Evolutionary conservation across 92 coral and sea anemone genomes (phyloP), one percentile per base, ranked within the genome.

Genomic region (Phymanthus crucifer): DNA sequence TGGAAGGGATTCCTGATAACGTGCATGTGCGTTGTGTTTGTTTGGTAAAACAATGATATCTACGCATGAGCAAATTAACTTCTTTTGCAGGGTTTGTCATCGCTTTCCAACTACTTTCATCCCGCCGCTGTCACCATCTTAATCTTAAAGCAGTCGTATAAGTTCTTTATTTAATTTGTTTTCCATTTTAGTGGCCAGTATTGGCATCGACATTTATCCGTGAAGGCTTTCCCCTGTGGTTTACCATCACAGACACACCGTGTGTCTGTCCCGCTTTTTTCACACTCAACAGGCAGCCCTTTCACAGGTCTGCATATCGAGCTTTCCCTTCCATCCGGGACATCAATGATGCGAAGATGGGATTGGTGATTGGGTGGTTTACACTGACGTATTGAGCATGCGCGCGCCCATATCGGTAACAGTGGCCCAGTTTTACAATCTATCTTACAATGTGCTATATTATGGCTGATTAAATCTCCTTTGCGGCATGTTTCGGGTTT

Each of bases 161-260:
- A 43, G 48, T 10, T 8, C 1, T 27, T 26, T 46, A 75, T 76
- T 58, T 83, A 74, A 10, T 40, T 47, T 38, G 89, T 38, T 24
- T 70, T 88, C 97, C 97, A 92, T 21, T 78, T 90, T 46, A 81
- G 66, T 0, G 98, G 99, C 99, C 99, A 96, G 81, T 86, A 96
- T 86, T 93, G 98, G 45, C 99, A 96, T 66, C 98, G 92, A 81
- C 99, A 96, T 18, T 91, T 83, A 71, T 96, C 98, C 54, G 96
- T 93, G 70, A 91, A 93, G 18, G 77, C 90, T 23, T 73, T 70
- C n/a, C 73, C 78, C 71, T 64, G 74, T 70, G 98, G 98, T 71
- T 87, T 93, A 4, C 98, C 94, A 75, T 96, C 99, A 86, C 99
- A 96, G 33, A 93, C 99, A 83, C 99, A 96, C 27, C 99, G 86